These are phyloP conservation scores for Littorina saxatilis DNA, from an alignment of 1,140 invertebrate species.

Conservation along the genomic window DNA sequence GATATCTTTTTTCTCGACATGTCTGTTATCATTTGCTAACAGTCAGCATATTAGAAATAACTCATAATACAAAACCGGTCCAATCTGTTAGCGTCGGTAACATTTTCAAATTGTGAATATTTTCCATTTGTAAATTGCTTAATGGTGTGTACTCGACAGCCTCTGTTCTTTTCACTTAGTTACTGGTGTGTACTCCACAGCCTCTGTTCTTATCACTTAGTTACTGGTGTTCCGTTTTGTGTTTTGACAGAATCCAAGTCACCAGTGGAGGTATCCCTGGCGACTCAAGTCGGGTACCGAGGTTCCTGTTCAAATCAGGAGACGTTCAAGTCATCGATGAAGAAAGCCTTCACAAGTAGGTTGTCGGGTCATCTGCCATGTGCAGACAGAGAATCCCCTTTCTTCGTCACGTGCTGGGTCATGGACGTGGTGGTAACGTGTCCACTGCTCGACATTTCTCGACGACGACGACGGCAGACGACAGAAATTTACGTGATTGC, in stretches of 20 bases:
- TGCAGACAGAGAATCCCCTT: not conserved
- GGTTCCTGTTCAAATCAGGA: constrained; percentile 15
- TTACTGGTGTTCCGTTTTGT: too few species aligned
- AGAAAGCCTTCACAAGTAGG: not conserved
- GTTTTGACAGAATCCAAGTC: constrained; percentile 24
- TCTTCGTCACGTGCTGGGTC: constrained; percentile 22
- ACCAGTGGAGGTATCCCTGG: constrained; percentile 22
- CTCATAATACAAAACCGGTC: too few species aligned
- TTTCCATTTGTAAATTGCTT: too few species aligned
- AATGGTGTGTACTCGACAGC: too few species aligned
- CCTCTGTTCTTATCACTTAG: too few species aligned
- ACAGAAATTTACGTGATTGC: not conserved
- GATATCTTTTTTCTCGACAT: too few species aligned
- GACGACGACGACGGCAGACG: not conserved
- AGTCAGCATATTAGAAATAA: too few species aligned
- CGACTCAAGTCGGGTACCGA: not conserved
- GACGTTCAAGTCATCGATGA: not conserved
- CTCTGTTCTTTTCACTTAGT: too few species aligned
- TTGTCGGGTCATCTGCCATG: constrained; percentile 11
- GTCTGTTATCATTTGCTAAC: too few species aligned
- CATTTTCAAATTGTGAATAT: too few species aligned
- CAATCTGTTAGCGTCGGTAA: too few species aligned
- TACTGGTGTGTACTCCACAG: too few species aligned
- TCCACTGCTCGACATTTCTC: not conserved
- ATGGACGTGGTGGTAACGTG: constrained; percentile 16